These are phyloP conservation scores for Marasmarcha lunaedactyla DNA, from an alignment of 2,888 invertebrate genomes.

Conservation along the genomic window DNA sequence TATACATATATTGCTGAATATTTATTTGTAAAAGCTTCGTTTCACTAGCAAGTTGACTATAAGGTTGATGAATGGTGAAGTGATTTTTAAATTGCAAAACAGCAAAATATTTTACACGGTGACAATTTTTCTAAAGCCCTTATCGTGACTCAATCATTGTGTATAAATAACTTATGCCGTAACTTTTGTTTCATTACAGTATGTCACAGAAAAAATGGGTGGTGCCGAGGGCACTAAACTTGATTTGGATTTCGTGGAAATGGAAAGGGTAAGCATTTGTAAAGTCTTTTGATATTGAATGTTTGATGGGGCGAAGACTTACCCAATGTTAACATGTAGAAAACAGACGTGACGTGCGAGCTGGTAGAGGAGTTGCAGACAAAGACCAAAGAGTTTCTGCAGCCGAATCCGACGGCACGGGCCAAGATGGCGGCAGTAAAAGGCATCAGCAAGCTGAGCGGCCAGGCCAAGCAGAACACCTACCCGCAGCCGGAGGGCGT, in stretches of 20 bases:
- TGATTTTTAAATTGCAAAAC: too few relatives aligned
- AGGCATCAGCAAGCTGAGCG: slow-evolving; percentile 95
- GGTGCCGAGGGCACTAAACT: slow-evolving; percentile 99
- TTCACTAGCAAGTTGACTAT: too few relatives aligned
- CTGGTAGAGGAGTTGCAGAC: slow-evolving; percentile 95
- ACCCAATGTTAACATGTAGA: too few relatives aligned
- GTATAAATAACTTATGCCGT: too few relatives aligned
- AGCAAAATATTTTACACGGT: too few relatives aligned
- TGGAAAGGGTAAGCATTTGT: slow-evolving; percentile 90
- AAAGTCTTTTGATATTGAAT: slow-evolving; percentile 4
- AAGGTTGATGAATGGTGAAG: too few relatives aligned
- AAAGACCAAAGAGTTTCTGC: slow-evolving; percentile 98
- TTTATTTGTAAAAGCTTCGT: too few relatives aligned
- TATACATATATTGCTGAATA: too few relatives aligned
- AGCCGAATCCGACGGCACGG: slow-evolving; percentile 97
- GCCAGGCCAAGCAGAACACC: slow-evolving; percentile 95
- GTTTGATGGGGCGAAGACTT: too few relatives aligned
- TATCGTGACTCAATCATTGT: too few relatives aligned
- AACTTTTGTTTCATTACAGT: too few relatives aligned
- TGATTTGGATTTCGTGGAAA: slow-evolving; percentile 98
- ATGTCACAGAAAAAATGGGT: slow-evolving; percentile 99
- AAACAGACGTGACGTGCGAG: slow-evolving; percentile 98
- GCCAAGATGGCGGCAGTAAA: slow-evolving; percentile 96
- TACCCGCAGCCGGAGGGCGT: slow-evolving; percentile 99
- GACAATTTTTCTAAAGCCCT: too few relatives aligned